These are phyloP conservation scores for Ericerus pela DNA, from an alignment of 1,140 invertebrate species.

Conservation along the genomic window DNA sequence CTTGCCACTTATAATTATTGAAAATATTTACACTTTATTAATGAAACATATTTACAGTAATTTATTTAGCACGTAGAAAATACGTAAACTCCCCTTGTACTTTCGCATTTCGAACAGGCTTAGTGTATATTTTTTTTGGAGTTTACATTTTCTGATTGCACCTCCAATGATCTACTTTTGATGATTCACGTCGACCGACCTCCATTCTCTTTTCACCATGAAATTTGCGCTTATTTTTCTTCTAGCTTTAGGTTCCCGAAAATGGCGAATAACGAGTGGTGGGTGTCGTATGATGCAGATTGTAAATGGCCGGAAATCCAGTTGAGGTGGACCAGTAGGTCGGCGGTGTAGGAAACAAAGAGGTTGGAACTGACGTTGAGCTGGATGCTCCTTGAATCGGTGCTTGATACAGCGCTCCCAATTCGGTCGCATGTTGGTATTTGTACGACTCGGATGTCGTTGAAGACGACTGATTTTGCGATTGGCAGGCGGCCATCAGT, in stretches of 20 bases:
- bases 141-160: no score
- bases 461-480: conserved; percentile 38
- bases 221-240: no score
- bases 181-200: no score
- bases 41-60: no score
- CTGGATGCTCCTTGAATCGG: neutral
- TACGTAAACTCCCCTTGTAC: no score
- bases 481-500: conserved; percentile 66
- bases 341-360: neutral
- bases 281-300: conserved; percentile 3
- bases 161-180: no score
- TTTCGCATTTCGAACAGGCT: no score
- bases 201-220: no score
- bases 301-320: conserved; percentile 7
- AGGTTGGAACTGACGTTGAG: neutral
- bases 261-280: conserved; percentile 10
- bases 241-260: neutral
- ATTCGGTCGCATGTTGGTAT: neutral
- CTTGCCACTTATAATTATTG: no score
- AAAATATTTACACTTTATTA: no score
- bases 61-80: no score
- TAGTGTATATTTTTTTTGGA: no score
- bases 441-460: neutral
- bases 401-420: neutral
- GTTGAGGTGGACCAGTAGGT: conserved; percentile 13